Percentiles rank a stretch among this genome's conserved stretches.
phyloP scores from a whole-genome alignment of 2,113 vertebrate genomes.

The Eublepharis macularius region DNA sequence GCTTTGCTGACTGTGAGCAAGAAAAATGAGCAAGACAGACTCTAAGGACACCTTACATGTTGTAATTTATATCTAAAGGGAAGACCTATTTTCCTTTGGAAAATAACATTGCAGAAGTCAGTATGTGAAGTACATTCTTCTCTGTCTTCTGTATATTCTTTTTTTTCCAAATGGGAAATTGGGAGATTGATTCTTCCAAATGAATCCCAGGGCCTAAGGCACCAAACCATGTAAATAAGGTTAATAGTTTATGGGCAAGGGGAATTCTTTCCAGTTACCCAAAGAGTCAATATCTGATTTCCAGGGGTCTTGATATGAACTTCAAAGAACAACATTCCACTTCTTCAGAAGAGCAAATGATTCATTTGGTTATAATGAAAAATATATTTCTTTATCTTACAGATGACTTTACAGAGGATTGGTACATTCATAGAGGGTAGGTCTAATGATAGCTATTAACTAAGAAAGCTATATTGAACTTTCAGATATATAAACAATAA shows the following conservation, averaged over 20 bases:
- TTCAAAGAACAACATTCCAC: too few species aligned
- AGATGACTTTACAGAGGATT: too few species aligned
- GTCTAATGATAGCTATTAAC: too few species aligned
- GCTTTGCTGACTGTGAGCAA: constrained; percentile 8
- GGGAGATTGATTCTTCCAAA: background rate
- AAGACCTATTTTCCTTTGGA: background rate
- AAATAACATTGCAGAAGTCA: background rate
- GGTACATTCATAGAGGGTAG: too few species aligned
- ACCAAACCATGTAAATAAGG: background rate
- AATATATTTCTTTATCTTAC: too few species aligned
- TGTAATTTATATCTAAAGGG: background rate
- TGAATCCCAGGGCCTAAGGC: background rate
- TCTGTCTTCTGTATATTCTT: background rate
- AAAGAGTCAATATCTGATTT: background rate
- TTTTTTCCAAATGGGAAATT: too few species aligned
- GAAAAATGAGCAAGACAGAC: background rate
- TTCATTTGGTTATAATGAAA: background rate
- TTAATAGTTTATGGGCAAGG: background rate
- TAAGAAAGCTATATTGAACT: too few species aligned
- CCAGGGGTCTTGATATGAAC: background rate
- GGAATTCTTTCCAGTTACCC: background rate
- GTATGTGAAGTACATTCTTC: background rate
- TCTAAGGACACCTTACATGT: background rate
- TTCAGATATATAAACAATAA: too few species aligned
- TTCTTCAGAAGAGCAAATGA: background rate